Conservation (phyloP, 2,797 vertebrate genomes). For the Chlorospingus flavigularis region DNA sequence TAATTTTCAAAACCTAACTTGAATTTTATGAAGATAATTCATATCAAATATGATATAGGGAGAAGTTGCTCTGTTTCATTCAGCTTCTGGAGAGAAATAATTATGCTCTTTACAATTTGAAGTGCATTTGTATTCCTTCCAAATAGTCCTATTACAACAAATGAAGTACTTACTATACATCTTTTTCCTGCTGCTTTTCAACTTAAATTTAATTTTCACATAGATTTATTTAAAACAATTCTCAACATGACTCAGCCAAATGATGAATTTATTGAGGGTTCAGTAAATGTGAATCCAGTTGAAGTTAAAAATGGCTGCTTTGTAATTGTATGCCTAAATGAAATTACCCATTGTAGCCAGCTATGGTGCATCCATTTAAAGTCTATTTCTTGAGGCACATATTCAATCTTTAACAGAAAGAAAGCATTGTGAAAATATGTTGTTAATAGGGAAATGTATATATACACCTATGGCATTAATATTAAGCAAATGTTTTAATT, state of each 20-base stretch:
- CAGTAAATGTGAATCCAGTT: constrained; percentile 52
- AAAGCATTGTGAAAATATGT: not conserved
- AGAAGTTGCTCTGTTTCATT: constrained; percentile 6
- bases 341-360: constrained; percentile 48
- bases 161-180: constrained; percentile 53
- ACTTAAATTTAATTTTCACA: constrained; percentile 70
- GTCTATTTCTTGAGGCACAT: not conserved
- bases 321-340: constrained; percentile 37
- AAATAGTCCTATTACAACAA: constrained; percentile 54
- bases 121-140: constrained; percentile 51
- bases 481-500: not conserved
- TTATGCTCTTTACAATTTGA: constrained; percentile 23
- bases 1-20: constrained; percentile 11
- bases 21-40: constrained; percentile 7
- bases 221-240: constrained; percentile 67
- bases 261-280: constrained; percentile 68
- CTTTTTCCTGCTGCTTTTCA: constrained; percentile 61
- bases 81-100: constrained; percentile 50
- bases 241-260: constrained; percentile 47
- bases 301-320: constrained; percentile 55
- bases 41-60: not conserved
- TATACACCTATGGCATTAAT: not conserved
- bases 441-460: not conserved
- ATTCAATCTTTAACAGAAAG: not conserved
- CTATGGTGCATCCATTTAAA: constrained; percentile 4